Evolutionary conservation across 2,113 vertebrate genomes (phyloP), one percentile per base, ranked within the genome.

Genomic region (Ploceus nigricollis): DNA sequence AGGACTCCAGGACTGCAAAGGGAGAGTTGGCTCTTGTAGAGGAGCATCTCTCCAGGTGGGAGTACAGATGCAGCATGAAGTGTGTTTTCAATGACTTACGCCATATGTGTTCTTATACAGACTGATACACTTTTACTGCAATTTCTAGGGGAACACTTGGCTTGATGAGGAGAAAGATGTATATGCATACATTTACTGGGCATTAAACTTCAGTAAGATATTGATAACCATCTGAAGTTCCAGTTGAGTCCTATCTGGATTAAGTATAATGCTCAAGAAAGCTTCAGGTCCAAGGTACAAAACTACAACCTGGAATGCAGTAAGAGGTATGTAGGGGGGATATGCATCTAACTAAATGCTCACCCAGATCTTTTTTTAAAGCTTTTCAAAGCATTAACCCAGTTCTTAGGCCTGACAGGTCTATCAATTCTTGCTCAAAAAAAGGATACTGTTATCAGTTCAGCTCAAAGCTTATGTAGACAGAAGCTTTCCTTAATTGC

Each of bases 401-500:
- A 37, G 35, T 89, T 69, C 22, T 89, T 77, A 20, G 44, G 60
- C 44, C 64, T 90, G 80, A 56, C 68, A 81, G 35, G 63, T 45
- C 71, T 86, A 72, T 88, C 45, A 86, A 1, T 82, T 69, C 47
- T 63, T 81, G 51, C 47, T 81, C 40, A 78, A 35, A 72, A 92
- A 76, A 47, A 95, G 21, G 63, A 66, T 89, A 39, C 35, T 89
- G 35, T 86, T 58, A 95, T 81, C 70, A 89, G 57, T 93, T 93
- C 60, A 50, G 76, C 82, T 90, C 33, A 2, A 60, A 94, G 63
- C 39, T 83, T 63, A 42, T 28, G 33, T 63, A 86, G 86, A 81
- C 58, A 89, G 94, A 89, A 90, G 72, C 54, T 93, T 90, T 90
- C 82, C 40, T 92, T 93, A 90, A 92, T 89, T 97, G 82, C 94